A percentile compares a stretch with the other conserved stretches of the same genome.
These are phyloP conservation scores for Cyprinodon diabolis DNA, from an alignment of 2,797 vertebrate genomes.

Conservation along the genomic window DNA sequence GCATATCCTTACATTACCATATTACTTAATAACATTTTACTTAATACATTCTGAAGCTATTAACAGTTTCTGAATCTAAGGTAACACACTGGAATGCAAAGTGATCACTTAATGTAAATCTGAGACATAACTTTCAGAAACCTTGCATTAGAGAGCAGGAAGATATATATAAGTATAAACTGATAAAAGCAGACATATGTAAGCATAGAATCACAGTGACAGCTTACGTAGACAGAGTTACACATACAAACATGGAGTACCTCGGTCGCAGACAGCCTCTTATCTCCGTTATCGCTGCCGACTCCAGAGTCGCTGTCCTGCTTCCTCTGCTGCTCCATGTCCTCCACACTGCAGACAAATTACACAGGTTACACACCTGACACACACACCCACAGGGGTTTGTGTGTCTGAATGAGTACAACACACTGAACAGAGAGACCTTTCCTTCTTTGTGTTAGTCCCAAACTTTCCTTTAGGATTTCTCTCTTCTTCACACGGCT, in stretches of 20 bases:
- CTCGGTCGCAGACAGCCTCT: slow-evolving; percentile 93
- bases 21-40: too few relatives aligned
- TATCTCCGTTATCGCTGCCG: slow-evolving; percentile 95
- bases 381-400: slow-evolving; percentile 17
- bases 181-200: not conserved
- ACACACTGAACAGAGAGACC: not conserved
- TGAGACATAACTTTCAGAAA: not conserved
- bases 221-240: not conserved
- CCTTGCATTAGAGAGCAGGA: not conserved
- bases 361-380: slow-evolving; percentile 46
- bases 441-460: not conserved
- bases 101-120: not conserved
- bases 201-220: not conserved
- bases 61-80: not conserved
- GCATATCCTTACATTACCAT: too few relatives aligned
- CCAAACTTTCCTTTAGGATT: not conserved
- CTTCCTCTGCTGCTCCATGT: slow-evolving; percentile 88
- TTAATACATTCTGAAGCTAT: not conserved
- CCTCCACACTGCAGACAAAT: slow-evolving; percentile 82
- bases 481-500: slow-evolving; percentile 1
- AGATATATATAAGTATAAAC: not conserved
- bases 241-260: slow-evolving; percentile 62
- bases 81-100: not conserved
- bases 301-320: slow-evolving; percentile 94
- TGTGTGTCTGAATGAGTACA: not conserved